Percentiles rank a stretch among this genome's conserved stretches.
These are phyloP conservation scores for Penaeus vannamei DNA, from an alignment of 1,140 invertebrate genomes.

Conservation along the genomic window DNA sequence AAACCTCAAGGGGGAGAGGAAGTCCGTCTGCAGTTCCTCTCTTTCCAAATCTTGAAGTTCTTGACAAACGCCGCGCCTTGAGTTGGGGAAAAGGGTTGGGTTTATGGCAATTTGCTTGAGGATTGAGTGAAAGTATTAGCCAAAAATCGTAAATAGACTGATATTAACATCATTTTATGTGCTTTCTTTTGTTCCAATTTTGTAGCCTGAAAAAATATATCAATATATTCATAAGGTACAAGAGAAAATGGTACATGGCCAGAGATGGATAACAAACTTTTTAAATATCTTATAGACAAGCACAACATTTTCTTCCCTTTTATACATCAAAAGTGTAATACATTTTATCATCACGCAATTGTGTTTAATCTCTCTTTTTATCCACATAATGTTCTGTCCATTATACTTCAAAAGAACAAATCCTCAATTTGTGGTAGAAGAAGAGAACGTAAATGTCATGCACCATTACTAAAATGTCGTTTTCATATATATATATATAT, in stretches of 20 bases:
- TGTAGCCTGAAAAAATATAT: too few relatives aligned
- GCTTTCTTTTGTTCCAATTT: too few relatives aligned
- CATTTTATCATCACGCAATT: background rate
- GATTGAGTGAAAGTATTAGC: background rate
- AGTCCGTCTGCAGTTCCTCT: conserved; percentile 71
- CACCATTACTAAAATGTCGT: too few relatives aligned
- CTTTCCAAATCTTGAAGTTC: conserved; percentile 69
- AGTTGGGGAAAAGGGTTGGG: background rate
- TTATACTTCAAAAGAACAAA: too few relatives aligned
- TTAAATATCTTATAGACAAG: too few relatives aligned
- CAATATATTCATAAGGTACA: background rate
- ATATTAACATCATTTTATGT: too few relatives aligned
- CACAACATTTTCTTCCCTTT: too few relatives aligned
- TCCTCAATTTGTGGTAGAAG: too few relatives aligned
- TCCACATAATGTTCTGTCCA: background rate
- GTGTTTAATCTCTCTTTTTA: background rate
- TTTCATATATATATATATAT: too few relatives aligned
- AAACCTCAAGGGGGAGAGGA: conserved; percentile 69
- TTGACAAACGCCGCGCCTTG: conserved; percentile 70
- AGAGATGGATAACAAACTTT: background rate
- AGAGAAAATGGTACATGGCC: background rate
- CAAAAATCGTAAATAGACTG: too few relatives aligned
- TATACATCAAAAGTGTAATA: background rate
- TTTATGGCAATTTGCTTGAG: background rate
- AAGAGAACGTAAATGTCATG: too few relatives aligned